Conservation (phyloP, 2,113 vertebrate species). For the Motacilla alba region DNA sequence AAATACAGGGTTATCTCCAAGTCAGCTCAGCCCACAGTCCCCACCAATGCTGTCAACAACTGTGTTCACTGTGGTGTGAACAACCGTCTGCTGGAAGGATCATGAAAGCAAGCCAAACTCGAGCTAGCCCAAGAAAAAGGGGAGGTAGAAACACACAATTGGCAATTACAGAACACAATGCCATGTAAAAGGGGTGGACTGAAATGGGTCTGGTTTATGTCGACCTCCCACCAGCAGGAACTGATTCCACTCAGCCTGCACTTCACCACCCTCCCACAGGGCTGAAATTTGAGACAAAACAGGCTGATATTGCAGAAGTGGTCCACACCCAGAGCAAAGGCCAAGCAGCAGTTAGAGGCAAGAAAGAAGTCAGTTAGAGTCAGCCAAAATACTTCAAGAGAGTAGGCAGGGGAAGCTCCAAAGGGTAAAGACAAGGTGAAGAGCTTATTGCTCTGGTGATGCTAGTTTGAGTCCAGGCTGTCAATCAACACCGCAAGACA, state of each 20-base stretch:
- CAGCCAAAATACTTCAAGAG: neutral
- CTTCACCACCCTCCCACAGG: neutral
- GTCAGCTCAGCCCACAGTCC: neutral
- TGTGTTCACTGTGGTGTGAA: neutral
- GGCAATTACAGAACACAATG: neutral
- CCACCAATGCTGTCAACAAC: neutral
- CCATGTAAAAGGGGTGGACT: neutral
- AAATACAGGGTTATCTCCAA: neutral
- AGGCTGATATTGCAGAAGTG: neutral
- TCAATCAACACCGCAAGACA: neutral
- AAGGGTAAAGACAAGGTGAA: neutral
- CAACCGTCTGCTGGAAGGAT: neutral
- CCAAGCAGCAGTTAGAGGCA: neutral
- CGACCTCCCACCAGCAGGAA: neutral
- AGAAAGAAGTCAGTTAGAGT: neutral
- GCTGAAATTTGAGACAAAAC: neutral
- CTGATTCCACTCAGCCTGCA: neutral
- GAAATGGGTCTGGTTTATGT: neutral
- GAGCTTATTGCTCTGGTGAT: neutral
- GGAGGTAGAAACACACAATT: neutral
- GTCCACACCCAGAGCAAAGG: neutral
- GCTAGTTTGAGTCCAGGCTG: neutral
- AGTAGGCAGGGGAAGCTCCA: neutral
- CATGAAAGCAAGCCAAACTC: neutral
- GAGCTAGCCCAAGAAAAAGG: neutral